Conservation (phyloP, 2,797 vertebrate genomes). For the Falco biarmicus region DNA sequence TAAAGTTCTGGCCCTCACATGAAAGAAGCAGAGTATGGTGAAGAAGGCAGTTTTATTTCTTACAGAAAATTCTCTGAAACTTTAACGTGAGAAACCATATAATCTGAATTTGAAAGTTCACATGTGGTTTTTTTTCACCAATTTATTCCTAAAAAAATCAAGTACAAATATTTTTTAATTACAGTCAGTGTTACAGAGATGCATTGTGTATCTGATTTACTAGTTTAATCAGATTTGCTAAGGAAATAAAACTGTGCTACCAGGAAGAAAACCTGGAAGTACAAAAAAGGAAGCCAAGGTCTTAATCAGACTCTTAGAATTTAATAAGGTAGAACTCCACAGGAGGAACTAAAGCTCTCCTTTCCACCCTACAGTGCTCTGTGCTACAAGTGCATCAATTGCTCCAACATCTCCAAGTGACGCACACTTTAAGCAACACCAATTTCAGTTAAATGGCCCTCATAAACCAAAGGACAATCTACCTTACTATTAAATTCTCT, state of each 20-base stretch:
- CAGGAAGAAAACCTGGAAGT: neutral
- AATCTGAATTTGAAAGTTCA: neutral
- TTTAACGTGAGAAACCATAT: neutral
- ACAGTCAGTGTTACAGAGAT: too few species aligned
- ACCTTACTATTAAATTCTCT: neutral
- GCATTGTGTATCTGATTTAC: neutral
- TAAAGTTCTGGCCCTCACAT: rapidly evolving
- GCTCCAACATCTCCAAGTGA: neutral
- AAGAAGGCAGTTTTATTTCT: neutral
- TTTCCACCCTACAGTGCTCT: neutral
- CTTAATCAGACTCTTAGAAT: neutral
- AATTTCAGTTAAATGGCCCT: neutral
- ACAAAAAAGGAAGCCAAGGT: neutral
- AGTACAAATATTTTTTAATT: neutral
- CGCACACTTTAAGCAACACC: neutral
- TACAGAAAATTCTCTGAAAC: neutral
- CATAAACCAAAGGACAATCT: neutral
- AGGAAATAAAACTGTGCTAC: neutral
- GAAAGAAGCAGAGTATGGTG: neutral
- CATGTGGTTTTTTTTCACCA: neutral
- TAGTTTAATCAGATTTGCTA: neutral
- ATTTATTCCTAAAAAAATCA: neutral
- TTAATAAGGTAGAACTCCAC: neutral
- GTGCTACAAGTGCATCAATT: neutral
- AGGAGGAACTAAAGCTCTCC: neutral